phyloP scores from a whole-genome alignment of 1,140 invertebrate genomes.

The Bombus waltoni region DNA sequence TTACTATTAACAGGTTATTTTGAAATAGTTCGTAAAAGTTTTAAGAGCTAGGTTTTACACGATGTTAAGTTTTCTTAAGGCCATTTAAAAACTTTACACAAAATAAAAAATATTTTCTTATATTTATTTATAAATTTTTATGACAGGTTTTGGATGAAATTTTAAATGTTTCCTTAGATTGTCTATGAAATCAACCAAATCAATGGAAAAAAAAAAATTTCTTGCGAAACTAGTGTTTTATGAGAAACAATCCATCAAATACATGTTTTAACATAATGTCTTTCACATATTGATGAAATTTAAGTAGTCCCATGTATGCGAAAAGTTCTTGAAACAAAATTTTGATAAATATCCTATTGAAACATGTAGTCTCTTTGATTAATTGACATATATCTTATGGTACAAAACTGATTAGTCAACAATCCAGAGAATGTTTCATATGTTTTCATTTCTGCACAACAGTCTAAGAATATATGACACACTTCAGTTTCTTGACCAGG shows the following conservation, averaged over 20 bases:
- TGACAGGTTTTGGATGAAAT: conserved; percentile 77
- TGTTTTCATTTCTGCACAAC: conserved; percentile 98
- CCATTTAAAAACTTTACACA: too few relatives aligned
- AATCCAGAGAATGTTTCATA: conserved; percentile 99
- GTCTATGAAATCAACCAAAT: conserved; percentile 97
- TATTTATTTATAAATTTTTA: neutral
- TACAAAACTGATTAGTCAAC: conserved; percentile 95
- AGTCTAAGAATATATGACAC: conserved; percentile 99
- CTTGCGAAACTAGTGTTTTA: conserved; percentile 98
- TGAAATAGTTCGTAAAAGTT: neutral
- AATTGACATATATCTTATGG: conserved; percentile 94
- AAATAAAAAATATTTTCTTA: too few relatives aligned
- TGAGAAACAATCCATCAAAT: conserved; percentile 96
- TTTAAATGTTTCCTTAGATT: conserved; percentile 96
- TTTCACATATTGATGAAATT: conserved; percentile 94
- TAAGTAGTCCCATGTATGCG: conserved; percentile 97
- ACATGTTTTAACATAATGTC: conserved; percentile 93
- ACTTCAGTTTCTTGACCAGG: conserved; percentile 96
- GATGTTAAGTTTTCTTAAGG: too few relatives aligned
- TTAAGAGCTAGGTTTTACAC: neutral
- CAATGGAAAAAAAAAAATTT: conserved; percentile 99
- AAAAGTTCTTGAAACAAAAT: conserved; percentile 98
- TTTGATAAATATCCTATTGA: conserved; percentile 98
- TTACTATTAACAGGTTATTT: neutral
- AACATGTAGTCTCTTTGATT: conserved; percentile 98